Base-by-base conservation (phyloP, 2,888 invertebrate genomes). In the Pristionchus mayeri region DNA sequence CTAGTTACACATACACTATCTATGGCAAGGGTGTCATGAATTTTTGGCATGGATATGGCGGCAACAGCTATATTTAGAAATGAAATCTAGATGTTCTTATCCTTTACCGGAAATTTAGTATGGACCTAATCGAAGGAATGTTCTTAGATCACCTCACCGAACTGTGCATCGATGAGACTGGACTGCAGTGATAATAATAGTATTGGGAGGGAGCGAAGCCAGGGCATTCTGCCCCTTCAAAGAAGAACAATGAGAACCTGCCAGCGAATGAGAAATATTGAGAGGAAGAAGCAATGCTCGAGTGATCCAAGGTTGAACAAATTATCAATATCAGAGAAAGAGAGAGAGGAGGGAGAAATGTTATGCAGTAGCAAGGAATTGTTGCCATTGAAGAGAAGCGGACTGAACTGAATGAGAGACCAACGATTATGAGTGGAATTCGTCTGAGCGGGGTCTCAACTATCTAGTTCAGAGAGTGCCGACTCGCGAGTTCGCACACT, bases 291-390 rank as follows among this genome's bases (percentile, higher is more conserved):
- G 34, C 2, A n/a, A 7, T 54, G 54, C 54, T 54, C 54, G 63
- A 34, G 18, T 34, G 37, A 63, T 63, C 63, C 63, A 63, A 63
- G 63, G 63, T 63, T 63, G 71, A 44, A 71, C 71, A n/a, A 30
- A 44, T 71, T 71, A 71, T 71, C 71, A 71, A 71, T 71, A 71
- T 67, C 11, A 18, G 44, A 34, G 63, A 3, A 34, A 3, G 21
- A 44, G n/a, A 63, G 27, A 16, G 11, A 30, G 63, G 18, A 63
- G 6, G 18, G 34, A 34, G 34, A 57, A 57, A 9, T 57, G 27
- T 54, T 2, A 9, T 13, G 1, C 16, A 18, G 52, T 21, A 52
- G 52, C 52, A 4, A 4, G 13, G 27, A 60, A 27, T 60, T n/a
- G n/a, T 44, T 63, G 63, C 63, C 34, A 1, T 11, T n/a, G 34